phyloP scores from a whole-genome alignment of 2,888 invertebrate species.

The Trissolcus brochymenae region DNA sequence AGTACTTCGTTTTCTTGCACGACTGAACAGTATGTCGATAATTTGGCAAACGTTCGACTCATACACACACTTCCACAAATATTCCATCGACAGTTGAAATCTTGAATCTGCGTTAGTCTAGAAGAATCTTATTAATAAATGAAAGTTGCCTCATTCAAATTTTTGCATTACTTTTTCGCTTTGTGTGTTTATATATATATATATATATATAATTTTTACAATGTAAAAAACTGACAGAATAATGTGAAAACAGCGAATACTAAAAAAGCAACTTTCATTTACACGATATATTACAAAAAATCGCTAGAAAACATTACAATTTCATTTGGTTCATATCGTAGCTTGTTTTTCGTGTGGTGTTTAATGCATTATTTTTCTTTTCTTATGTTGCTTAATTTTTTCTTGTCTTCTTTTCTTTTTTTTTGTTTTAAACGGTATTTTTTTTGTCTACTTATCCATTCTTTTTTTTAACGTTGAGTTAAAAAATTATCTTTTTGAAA shows the following conservation, averaged over 20 bases:
- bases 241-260: slow-evolving; percentile 12
- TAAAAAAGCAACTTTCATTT: slow-evolving; percentile 70
- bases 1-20: slow-evolving; percentile 34
- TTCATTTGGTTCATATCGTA: slow-evolving; percentile 70
- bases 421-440: slow-evolving; percentile 39
- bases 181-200: background rate
- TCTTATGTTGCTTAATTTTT: slow-evolving; percentile 8
- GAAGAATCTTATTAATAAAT: slow-evolving; percentile 62
- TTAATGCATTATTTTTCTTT: slow-evolving; percentile 24
- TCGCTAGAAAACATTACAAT: slow-evolving; percentile 70
- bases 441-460: slow-evolving; percentile 49
- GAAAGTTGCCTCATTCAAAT: slow-evolving; percentile 63
- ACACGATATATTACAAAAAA: slow-evolving; percentile 68
- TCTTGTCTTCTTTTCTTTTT: slow-evolving; percentile 46
- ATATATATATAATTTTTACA: background rate
- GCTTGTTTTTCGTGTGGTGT: slow-evolving; percentile 62
- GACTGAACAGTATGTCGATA: slow-evolving; percentile 56
- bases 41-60: slow-evolving; percentile 63
- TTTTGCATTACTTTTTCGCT: background rate
- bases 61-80: slow-evolving; percentile 66
- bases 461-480: slow-evolving; percentile 36
- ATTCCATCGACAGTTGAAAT: slow-evolving; percentile 63
- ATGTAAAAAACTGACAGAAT: slow-evolving; percentile 16
- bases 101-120: slow-evolving; percentile 23
- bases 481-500: slow-evolving; percentile 62